Percentiles rank a stretch among this genome's conserved stretches.
These are phyloP conservation scores for Nomada fabriciana DNA, from an alignment of 2,888 invertebrate species.

Conservation along the genomic window DNA sequence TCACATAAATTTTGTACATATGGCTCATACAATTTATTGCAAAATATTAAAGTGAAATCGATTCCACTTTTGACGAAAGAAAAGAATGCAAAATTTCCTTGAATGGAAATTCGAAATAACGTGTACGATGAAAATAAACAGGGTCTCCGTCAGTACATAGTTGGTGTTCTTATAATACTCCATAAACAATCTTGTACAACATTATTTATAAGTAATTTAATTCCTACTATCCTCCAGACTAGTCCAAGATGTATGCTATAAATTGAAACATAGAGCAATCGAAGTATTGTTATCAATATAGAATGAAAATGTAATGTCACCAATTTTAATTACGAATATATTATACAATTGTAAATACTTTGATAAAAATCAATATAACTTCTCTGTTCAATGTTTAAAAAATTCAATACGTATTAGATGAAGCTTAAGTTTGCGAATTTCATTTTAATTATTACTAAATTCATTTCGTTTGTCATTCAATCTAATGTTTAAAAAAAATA, in stretches of 20 bases:
- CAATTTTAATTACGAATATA: slow-evolving; percentile 45
- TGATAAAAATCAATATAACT: slow-evolving; percentile 13
- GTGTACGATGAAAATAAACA: slow-evolving; percentile 53
- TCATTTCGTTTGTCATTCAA: slow-evolving; percentile 8
- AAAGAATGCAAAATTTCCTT: slow-evolving; percentile 58
- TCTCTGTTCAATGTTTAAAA: not conserved
- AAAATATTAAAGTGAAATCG: slow-evolving; percentile 83
- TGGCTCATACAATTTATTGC: slow-evolving; percentile 90
- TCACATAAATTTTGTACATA: slow-evolving; percentile 89
- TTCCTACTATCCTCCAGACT: not conserved
- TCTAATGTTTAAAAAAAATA: not conserved
- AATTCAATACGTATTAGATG: too few relatives aligned
- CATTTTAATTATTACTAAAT: not conserved
- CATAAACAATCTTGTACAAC: slow-evolving; percentile 2
- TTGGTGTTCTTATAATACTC: not conserved
- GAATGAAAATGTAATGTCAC: slow-evolving; percentile 36
- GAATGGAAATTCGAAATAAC: slow-evolving; percentile 25
- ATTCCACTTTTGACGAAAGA: slow-evolving; percentile 61
- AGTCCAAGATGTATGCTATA: slow-evolving; percentile 1
- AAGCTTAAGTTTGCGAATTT: too few relatives aligned
- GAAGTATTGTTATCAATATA: not conserved
- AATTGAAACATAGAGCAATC: not conserved
- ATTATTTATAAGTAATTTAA: not conserved
- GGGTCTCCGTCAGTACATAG: slow-evolving; percentile 49
- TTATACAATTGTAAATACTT: slow-evolving; percentile 28